Base-by-base conservation (phyloP, 2,888 invertebrate species). In the Amiota mariae region DNA sequence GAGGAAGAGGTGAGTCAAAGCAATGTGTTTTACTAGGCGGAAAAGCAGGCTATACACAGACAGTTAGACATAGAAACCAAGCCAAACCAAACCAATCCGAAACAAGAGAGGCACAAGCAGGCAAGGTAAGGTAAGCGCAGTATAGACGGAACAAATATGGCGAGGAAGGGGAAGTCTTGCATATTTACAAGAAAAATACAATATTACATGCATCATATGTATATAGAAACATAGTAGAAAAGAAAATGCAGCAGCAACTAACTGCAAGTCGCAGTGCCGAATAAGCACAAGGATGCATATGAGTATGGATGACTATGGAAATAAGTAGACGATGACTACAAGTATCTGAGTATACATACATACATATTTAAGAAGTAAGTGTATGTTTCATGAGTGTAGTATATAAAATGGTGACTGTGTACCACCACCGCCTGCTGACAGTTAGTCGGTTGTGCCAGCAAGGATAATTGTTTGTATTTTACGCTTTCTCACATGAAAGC, bases 401-500 rank as follows among this genome's bases (percentile, higher is more conserved):
- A 24, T 36, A 36, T 4, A 36, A 36, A 36, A 36, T 36, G 36
- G 36, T 6, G 36, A 36, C 36, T 36, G 36, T 36, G 8, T 36
- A 6, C 36, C 36, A 36, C 8, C 36, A 36, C 36, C 36, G 36
- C 36, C 36, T 36, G 36, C 36, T 36, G 36, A 36, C 36, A 36
- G 24, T 24, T 2, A 24, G 24, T 2, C 24, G 24, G 24, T 24
- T 24, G 24, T 24, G 24, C 24, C 54, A 63, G 64, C 71, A 71
- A 71, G 71, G 51, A 84, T 84, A 84, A 84, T 84, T 84, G 85
- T 84, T 84, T 85, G 84, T 81, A 85, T 84, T 85, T 84, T 85
- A 85, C 84, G 84, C 85, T 85, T 85, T 79, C 12, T 59, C 36
- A 82, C 84, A 84, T 85, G 85, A 85, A 84, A 84, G 84, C 84